Evolutionary conservation across 1,140 invertebrate genomes (phyloP).

Genomic region (Cydia fagiglandana): DNA sequence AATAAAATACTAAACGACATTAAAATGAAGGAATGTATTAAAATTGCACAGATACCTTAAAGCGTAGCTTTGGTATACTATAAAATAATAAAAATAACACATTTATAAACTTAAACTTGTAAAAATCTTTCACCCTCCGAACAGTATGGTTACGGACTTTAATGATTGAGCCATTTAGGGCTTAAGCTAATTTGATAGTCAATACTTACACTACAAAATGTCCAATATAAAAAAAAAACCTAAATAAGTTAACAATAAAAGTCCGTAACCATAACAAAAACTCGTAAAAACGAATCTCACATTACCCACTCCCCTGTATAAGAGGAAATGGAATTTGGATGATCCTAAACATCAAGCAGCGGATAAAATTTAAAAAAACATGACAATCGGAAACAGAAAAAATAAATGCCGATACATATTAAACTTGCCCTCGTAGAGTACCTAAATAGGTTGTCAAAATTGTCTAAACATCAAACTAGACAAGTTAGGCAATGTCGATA

Average conservation of each 20-base stretch:
- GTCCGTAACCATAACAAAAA: background rate
- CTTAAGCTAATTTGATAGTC: no score
- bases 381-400: no score
- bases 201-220: no score
- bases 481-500: no score
- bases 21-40: background rate
- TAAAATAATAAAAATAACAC: conserved; percentile 1
- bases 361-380: background rate
- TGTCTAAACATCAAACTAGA: no score
- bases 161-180: no score
- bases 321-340: background rate
- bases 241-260: no score
- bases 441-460: no score
- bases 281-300: background rate
- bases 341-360: background rate
- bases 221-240: no score
- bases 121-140: background rate
- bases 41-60: conserved; percentile 10
- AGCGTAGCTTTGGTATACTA: conserved; percentile 14
- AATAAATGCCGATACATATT: no score
- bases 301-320: background rate
- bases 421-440: no score
- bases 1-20: background rate
- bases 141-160: no score
- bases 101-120: conserved; percentile 6